Conservation (phyloP, 2,113 vertebrate genomes). For the Noturus placidus region DNA sequence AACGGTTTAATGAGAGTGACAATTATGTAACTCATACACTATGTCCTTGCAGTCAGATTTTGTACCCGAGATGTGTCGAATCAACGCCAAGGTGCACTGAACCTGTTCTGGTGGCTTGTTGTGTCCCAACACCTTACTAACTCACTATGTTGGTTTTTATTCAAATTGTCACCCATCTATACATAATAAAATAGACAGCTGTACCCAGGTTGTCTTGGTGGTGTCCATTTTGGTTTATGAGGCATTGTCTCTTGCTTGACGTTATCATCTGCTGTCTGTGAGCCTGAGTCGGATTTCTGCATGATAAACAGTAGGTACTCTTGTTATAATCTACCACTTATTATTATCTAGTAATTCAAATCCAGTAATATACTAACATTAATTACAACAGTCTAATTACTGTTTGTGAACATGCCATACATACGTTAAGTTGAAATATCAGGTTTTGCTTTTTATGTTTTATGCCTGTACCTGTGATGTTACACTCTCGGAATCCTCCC, state of each 20-base stretch:
- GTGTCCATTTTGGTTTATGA: conserved; percentile 68
- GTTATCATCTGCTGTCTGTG: conserved; percentile 42
- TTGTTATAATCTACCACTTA: background rate
- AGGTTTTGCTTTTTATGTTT: background rate
- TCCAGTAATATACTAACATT: background rate
- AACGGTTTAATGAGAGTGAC: background rate
- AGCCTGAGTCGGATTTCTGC: conserved; percentile 55
- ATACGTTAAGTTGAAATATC: background rate
- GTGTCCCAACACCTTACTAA: background rate
- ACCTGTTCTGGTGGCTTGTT: background rate
- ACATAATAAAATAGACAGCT: background rate
- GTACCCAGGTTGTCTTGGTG: conserved; percentile 70
- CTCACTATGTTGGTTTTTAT: background rate
- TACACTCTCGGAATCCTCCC: conserved; percentile 32
- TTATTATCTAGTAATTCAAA: background rate
- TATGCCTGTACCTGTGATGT: conserved; percentile 53
- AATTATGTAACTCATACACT: background rate
- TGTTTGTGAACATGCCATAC: background rate
- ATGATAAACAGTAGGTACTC: background rate
- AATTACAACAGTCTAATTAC: background rate
- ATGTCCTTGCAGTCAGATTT: background rate
- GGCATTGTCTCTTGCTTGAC: conserved; percentile 49
- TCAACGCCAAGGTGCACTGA: background rate
- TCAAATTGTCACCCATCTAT: background rate
- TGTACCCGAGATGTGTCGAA: background rate